Conservation (phyloP, 1,140 invertebrate species). For the Drusus annulatus region DNA sequence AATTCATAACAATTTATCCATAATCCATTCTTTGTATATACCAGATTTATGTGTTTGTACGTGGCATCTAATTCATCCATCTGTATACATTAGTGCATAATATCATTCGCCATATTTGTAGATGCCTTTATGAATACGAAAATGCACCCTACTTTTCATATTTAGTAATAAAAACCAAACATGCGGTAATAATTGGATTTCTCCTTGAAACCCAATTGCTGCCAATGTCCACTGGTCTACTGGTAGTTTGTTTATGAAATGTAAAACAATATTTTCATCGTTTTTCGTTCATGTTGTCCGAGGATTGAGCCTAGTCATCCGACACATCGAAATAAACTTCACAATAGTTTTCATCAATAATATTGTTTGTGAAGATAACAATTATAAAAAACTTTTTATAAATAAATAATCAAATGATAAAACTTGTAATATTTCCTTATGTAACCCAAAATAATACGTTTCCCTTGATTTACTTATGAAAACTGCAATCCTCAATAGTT, state of each 20-base stretch:
- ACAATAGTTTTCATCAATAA: constrained; percentile 31
- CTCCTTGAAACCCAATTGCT: neutral
- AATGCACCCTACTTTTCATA: neutral
- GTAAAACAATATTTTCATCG: constrained; percentile 15
- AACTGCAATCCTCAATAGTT: no score
- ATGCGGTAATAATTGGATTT: neutral
- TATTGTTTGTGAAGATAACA: constrained; percentile 44
- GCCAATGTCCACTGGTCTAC: neutral
- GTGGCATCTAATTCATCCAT: constrained; percentile 30
- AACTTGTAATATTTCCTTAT: constrained; percentile 9
- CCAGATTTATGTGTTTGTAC: constrained; percentile 22
- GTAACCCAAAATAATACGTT: constrained; percentile 13
- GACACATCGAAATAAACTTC: constrained; percentile 56
- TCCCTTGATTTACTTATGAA: no score
- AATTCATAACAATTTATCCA: constrained; percentile 19
- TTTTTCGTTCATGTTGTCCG: constrained; percentile 38
- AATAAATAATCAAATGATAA: constrained; percentile 43
- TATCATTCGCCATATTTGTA: constrained; percentile 33
- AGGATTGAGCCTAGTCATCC: constrained; percentile 58
- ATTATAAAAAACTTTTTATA: constrained; percentile 43
- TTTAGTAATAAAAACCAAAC: constrained; percentile 1
- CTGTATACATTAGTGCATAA: constrained; percentile 10
- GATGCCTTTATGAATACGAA: constrained; percentile 22
- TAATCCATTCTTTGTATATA: constrained; percentile 41
- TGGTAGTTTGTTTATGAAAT: neutral